phyloP scores from a whole-genome alignment of 2,888 invertebrate genomes.

The Acleris holmiana region DNA sequence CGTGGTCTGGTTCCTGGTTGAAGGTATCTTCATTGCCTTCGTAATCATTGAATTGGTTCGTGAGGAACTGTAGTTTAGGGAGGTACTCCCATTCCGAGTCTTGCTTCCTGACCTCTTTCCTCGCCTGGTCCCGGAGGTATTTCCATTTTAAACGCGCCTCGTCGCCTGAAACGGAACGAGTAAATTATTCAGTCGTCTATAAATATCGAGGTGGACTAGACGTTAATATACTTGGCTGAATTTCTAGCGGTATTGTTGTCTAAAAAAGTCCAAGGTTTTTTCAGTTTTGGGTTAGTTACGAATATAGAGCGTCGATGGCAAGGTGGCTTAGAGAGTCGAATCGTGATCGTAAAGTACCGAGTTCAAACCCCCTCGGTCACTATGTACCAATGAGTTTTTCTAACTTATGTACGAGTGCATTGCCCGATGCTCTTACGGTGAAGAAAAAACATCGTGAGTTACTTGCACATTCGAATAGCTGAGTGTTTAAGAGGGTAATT shows the following conservation, averaged over 20 bases:
- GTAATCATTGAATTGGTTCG: conserved; percentile 76
- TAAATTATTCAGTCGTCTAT: conserved; percentile 22
- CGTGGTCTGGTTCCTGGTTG: conserved; percentile 47
- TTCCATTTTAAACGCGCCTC: conserved; percentile 80
- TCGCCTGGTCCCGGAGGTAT: conserved; percentile 74
- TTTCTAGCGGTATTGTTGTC: conserved; percentile 7
- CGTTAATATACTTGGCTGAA: conserved; percentile 9
- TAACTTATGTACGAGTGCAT: too few species aligned
- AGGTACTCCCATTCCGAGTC: conserved; percentile 76
- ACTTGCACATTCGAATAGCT: too few species aligned
- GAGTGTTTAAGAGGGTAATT: too few species aligned
- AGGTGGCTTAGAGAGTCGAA: too few species aligned
- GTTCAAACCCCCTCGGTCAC: too few species aligned
- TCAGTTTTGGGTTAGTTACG: background rate
- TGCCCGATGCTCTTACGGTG: too few species aligned
- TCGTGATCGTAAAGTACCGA: too few species aligned
- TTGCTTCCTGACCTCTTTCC: conserved; percentile 74
- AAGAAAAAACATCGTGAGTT: too few species aligned
- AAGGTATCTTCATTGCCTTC: conserved; percentile 56
- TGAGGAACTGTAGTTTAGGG: conserved; percentile 71
- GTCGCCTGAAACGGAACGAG: conserved; percentile 61
- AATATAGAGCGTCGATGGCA: background rate
- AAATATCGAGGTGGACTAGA: conserved; percentile 23
- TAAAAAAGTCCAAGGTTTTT: background rate
- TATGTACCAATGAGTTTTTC: too few species aligned